phyloP scores from a whole-genome alignment of 2,113 vertebrate species.

The Sinocyclocheilus anshuiensis region DNA sequence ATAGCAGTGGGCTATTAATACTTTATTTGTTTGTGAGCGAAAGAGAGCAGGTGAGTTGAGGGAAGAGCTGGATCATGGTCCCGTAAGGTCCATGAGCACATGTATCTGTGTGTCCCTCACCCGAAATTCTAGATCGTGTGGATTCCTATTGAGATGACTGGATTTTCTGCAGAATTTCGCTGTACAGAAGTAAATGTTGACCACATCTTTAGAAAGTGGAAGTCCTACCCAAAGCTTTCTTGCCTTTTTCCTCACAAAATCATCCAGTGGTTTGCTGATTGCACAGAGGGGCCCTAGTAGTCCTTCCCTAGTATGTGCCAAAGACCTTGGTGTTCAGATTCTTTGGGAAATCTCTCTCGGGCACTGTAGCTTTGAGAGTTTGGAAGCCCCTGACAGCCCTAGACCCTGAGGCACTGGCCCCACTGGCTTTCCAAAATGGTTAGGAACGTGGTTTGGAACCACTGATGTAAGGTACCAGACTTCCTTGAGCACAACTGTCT shows the following conservation, averaged over 20 bases:
- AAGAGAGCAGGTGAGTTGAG: constrained; percentile 8
- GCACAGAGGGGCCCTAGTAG: background rate
- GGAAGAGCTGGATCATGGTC: background rate
- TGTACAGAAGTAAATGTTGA: background rate
- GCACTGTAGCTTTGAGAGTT: background rate
- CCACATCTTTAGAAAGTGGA: too few relatives aligned
- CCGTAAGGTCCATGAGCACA: background rate
- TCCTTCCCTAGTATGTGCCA: background rate
- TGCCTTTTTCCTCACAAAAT: too few relatives aligned
- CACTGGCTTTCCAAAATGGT: background rate
- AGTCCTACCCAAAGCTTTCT: too few relatives aligned
- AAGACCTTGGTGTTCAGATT: background rate
- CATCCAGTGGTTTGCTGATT: background rate
- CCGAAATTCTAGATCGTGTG: background rate
- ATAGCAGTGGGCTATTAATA: constrained; percentile 63
- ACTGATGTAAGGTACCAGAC: background rate
- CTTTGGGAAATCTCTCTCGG: background rate
- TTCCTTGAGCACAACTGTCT: too few relatives aligned
- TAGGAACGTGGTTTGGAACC: background rate
- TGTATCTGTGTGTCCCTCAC: background rate
- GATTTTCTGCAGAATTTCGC: background rate
- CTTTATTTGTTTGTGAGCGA: constrained; percentile 47
- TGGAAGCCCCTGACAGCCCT: background rate
- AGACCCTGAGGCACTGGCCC: background rate
- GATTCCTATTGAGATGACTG: background rate